Percentiles rank a stretch among this genome's conserved stretches.
Conservation (phyloP, 2,113 vertebrate genomes). For the Oryzias melastigma region DNA sequence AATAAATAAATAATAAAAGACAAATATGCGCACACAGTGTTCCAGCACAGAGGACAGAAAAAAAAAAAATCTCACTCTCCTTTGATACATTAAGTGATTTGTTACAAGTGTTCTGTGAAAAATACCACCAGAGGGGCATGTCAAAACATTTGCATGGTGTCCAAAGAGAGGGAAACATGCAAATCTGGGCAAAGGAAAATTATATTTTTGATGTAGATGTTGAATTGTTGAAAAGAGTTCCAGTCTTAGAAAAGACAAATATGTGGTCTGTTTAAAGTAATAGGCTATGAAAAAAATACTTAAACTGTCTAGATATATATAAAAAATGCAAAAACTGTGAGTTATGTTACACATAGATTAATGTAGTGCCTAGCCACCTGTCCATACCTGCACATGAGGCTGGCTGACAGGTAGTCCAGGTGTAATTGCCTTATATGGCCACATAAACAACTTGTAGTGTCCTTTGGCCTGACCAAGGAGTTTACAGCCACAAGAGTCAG, state of each 20-base stretch:
- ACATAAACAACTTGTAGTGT: too few relatives aligned
- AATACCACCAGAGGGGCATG: constrained; percentile 15
- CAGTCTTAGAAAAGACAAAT: background rate
- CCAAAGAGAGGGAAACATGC: background rate
- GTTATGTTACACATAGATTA: too few relatives aligned
- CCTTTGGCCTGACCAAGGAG: too few relatives aligned
- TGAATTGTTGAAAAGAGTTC: background rate
- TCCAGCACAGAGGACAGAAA: background rate
- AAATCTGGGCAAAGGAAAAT: background rate
- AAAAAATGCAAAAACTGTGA: too few relatives aligned
- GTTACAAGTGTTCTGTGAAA: constrained; percentile 22
- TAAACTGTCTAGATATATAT: background rate
- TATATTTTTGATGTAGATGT: background rate
- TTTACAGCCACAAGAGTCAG: too few relatives aligned
- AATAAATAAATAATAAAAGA: constrained; percentile 6
- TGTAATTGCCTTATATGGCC: too few relatives aligned
- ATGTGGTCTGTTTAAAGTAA: background rate
- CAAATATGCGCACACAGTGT: constrained; percentile 8
- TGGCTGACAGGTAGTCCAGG: too few relatives aligned
- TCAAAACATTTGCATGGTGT: constrained; percentile 15
- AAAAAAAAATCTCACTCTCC: constrained; percentile 3
- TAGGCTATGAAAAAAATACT: background rate
- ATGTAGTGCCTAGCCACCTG: too few relatives aligned
- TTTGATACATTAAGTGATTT: constrained; percentile 22
- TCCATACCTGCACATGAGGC: too few relatives aligned